Percentiles rank a stretch among this genome's conserved stretches.
Conservation (phyloP, 2,888 invertebrate species). For the Heliconius erato region DNA sequence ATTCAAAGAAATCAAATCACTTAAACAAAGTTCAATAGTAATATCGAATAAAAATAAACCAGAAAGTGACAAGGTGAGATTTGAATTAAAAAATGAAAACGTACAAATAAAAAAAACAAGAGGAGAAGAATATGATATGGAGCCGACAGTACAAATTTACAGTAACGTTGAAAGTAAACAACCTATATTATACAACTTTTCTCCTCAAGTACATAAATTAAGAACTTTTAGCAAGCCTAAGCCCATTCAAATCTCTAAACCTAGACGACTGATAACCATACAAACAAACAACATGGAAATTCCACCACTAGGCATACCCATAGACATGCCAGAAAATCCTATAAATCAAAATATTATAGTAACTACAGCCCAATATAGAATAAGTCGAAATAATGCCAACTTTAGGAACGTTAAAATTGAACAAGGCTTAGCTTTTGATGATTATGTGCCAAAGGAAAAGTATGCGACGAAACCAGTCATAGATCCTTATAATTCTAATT, state of each 20-base stretch:
- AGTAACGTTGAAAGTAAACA: constrained; percentile 12
- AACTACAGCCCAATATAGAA: constrained; percentile 55
- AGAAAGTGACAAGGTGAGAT: not conserved
- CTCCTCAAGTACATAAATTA: constrained; percentile 48
- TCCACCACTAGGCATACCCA: constrained; percentile 67
- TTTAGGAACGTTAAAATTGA: constrained; percentile 12
- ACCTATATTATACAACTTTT: constrained; percentile 36
- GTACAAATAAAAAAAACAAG: constrained; percentile 26
- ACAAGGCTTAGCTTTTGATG: not conserved
- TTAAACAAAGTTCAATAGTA: constrained; percentile 53
- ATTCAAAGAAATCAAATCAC: constrained; percentile 63
- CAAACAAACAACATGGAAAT: constrained; percentile 75
- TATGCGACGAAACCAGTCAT: constrained; percentile 29
- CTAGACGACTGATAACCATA: constrained; percentile 61
- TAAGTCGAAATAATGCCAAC: constrained; percentile 1
- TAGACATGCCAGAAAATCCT: constrained; percentile 60
- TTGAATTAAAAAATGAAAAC: constrained; percentile 36
- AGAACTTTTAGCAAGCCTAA: constrained; percentile 39
- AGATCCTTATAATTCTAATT: constrained; percentile 29
- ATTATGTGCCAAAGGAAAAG: constrained; percentile 24
- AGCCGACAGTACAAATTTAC: not conserved
- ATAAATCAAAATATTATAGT: constrained; percentile 72
- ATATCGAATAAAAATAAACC: constrained; percentile 23
- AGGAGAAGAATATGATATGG: not conserved
- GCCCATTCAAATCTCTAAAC: constrained; percentile 11